phyloP scores from a whole-genome alignment of 2,888 invertebrate species.

The Schizaphis graminum region DNA sequence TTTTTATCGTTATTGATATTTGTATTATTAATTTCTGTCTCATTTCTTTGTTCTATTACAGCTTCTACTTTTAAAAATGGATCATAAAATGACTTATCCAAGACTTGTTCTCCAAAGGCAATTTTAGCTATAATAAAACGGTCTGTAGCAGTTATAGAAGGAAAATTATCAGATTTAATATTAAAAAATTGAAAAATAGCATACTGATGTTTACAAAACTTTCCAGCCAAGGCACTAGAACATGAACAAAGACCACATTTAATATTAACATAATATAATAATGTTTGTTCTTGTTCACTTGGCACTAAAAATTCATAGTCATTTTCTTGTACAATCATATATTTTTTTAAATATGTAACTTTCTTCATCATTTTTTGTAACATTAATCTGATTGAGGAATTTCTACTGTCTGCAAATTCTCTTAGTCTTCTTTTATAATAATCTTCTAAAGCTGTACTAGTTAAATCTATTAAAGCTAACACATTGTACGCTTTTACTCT shows the following conservation, averaged over 20 bases:
- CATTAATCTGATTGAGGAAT: too few relatives aligned
- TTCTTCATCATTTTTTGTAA: too few relatives aligned
- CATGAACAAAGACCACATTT: conserved; percentile 15
- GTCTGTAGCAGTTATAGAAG: background rate
- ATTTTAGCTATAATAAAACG: too few relatives aligned
- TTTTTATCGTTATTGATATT: too few relatives aligned
- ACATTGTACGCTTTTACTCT: too few relatives aligned
- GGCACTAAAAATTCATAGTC: too few relatives aligned
- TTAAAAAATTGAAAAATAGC: background rate
- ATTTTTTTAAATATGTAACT: conserved; percentile 1
- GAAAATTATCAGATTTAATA: background rate
- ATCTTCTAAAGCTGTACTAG: too few relatives aligned
- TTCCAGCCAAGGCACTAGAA: conserved; percentile 4
- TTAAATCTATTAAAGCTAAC: too few relatives aligned
- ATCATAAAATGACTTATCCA: background rate
- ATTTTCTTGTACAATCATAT: conserved; percentile 1
- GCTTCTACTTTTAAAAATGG: background rate
- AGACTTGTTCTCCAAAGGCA: too few relatives aligned
- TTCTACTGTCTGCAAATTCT: too few relatives aligned
- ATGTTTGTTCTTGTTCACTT: background rate
- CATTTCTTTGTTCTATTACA: background rate
- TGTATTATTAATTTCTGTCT: too few relatives aligned
- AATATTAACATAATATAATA: conserved; percentile 25
- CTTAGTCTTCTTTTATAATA: too few relatives aligned
- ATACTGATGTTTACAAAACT: background rate